Base-by-base conservation (phyloP, 2,888 invertebrate species). In the Nasonovia ribisnigri region DNA sequence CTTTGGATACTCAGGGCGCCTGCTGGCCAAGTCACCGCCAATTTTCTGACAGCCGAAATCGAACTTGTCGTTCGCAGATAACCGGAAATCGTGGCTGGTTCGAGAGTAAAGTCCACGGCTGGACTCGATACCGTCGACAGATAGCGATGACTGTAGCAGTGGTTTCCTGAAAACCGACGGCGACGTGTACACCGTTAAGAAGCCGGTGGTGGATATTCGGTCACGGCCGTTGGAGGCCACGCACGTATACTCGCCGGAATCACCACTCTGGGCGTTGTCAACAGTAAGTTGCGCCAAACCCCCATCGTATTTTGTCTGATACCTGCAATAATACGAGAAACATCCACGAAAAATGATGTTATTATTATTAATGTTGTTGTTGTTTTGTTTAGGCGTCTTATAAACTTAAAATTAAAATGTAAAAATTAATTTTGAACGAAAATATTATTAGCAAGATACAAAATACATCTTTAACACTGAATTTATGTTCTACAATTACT, bases 221-320 rank as follows among this genome's bases (percentile, higher is more conserved):
- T 98, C 98, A 95, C 97, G 97, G 92, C 97, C 96, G 95, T 98
- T 98, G 95, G 96, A 96, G 16, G 98, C 98, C 4, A 97, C 96
- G 95, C 98, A 98, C 6, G 97, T 97, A 95, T 98, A 98, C 95
- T 98, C 97, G 24, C 98, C 98, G 10, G 97, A 97, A 96, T 98
- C 98, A 57, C 96, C 96, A 0, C 97, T 96, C 10, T 96, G 96
- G 0, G 97, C 97, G 94, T 97, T 97, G 67, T 97, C 96, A 51
- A 98, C 97, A 96, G 98, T 98, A 94, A 98, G 95, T 48, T 97
- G 97, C 11, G 97, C 97, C 87, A 98, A 96, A 0, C 98, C 98
- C 95, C 97, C 97, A 6, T 96, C 96, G 92, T 96, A 97, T 92
- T 96, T 96, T 0, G 96, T 97, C 95, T 96, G 96, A 95, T 96